Evolutionary conservation across 2,888 invertebrate species (phyloP).

Genomic region (Imbricaverruca yamaguchii): DNA sequence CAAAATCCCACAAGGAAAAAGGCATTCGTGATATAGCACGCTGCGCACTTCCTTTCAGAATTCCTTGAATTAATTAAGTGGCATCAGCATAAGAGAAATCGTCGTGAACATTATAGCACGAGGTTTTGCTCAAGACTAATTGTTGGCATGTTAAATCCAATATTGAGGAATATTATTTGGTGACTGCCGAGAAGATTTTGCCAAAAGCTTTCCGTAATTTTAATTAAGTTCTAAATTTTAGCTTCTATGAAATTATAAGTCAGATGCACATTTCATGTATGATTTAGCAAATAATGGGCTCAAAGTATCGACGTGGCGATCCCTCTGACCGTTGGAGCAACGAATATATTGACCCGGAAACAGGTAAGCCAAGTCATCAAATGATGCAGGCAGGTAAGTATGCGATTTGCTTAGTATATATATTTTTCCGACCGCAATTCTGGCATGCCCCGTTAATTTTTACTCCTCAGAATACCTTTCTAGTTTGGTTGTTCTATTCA

Average conservation of each 20-base stretch:
- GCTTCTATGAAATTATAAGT: neutral
- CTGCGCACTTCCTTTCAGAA: neutral
- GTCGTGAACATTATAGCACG: neutral
- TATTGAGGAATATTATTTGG: neutral
- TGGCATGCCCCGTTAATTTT: too few species aligned
- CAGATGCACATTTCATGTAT: neutral
- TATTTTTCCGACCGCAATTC: too few species aligned
- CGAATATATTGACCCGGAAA: slow-evolving; percentile 11
- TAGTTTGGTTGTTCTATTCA: too few species aligned
- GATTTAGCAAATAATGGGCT: neutral
- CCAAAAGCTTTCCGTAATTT: neutral
- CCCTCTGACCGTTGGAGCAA: slow-evolving; percentile 17
- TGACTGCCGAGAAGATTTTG: neutral
- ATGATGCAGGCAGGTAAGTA: too few species aligned
- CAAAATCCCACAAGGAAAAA: too few species aligned
- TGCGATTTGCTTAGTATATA: too few species aligned
- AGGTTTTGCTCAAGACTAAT: slow-evolving; percentile 5
- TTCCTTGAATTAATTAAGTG: too few species aligned
- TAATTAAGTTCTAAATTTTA: neutral
- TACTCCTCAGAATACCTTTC: too few species aligned
- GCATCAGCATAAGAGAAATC: neutral
- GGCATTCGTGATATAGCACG: neutral
- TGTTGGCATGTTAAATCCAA: neutral
- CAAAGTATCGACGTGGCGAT: slow-evolving; percentile 1
- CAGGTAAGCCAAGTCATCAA: neutral